A percentile compares a stretch with the other conserved stretches of the same genome.
Conservation (phyloP, 2,113 vertebrate species). For the Tichodroma muraria region DNA sequence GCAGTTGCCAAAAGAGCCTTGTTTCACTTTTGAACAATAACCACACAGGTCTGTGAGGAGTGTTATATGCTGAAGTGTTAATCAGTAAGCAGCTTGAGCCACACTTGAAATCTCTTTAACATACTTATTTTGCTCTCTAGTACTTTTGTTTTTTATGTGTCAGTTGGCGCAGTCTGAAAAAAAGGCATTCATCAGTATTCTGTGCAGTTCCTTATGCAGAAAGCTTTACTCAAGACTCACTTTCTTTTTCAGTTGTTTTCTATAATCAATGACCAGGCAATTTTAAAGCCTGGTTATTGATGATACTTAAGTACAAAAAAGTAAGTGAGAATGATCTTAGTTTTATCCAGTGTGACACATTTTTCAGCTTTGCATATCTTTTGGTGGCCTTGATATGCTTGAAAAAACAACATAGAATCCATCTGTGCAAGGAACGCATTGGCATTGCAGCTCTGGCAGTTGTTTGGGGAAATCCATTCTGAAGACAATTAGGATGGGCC, state of each 20-base stretch:
- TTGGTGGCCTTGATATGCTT: not conserved
- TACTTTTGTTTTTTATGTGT: conserved; percentile 60
- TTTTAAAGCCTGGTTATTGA: not conserved
- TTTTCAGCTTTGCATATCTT: conserved; percentile 18
- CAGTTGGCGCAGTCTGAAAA: conserved; percentile 62
- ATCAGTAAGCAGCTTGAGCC: conserved; percentile 72
- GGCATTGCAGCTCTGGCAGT: not conserved
- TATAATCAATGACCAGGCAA: conserved; percentile 34
- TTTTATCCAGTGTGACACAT: conserved; percentile 15
- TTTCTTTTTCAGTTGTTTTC: conserved; percentile 47
- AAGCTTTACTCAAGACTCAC: conserved; percentile 41
- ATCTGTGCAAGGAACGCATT: not conserved
- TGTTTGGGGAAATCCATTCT: not conserved
- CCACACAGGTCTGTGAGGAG: conserved; percentile 38
- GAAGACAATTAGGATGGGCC: not conserved
- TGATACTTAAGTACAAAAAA: conserved; percentile 39
- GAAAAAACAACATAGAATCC: not conserved
- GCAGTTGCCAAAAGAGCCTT: conserved; percentile 61
- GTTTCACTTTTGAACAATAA: conserved; percentile 69
- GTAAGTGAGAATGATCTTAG: conserved; percentile 46
- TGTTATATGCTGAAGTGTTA: conserved; percentile 64
- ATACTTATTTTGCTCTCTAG: conserved; percentile 63
- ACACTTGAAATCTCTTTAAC: conserved; percentile 65
- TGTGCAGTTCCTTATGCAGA: conserved; percentile 12
- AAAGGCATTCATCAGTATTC: conserved; percentile 73